phyloP scores from a whole-genome alignment of 1,140 invertebrate species.

The Drosophila busckii region DNA sequence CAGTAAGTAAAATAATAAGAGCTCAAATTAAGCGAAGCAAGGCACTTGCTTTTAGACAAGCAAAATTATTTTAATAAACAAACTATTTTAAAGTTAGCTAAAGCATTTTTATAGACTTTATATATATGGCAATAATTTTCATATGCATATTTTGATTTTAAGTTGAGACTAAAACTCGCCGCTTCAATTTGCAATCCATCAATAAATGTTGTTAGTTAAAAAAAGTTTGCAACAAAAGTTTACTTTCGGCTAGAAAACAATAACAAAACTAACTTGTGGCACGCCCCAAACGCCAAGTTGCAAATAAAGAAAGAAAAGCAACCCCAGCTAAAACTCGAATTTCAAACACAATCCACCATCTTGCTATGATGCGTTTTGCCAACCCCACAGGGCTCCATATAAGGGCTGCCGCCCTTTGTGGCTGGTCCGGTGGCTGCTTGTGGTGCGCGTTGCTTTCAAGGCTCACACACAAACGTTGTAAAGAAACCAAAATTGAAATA shows the following conservation, averaged over 20 bases:
- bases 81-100: neutral
- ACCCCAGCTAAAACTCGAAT: neutral
- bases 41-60: too few species aligned
- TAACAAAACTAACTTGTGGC: slow-evolving; percentile 2
- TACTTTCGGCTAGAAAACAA: neutral
- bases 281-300: neutral
- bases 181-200: slow-evolving; percentile 17
- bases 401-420: slow-evolving; percentile 12
- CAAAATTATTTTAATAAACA: too few species aligned
- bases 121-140: too few species aligned
- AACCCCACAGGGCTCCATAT: neutral
- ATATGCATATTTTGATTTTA: slow-evolving; percentile 10
- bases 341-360: slow-evolving; percentile 16
- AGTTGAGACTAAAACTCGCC: slow-evolving; percentile 27
- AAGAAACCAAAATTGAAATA: slow-evolving; percentile 2
- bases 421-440: slow-evolving; percentile 12
- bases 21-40: too few species aligned
- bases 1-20: too few species aligned
- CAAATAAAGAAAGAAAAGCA: too few species aligned
- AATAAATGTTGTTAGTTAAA: slow-evolving; percentile 2
- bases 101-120: too few species aligned
- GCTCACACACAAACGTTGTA: slow-evolving; percentile 1
- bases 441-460: slow-evolving; percentile 18
- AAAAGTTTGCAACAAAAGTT: slow-evolving; percentile 18
- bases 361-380: slow-evolving; percentile 25